A percentile compares a stretch with the other conserved stretches of the same genome.
phyloP scores from a whole-genome alignment of 2,888 invertebrate genomes.

The Hirtodrosophila histrioides region DNA sequence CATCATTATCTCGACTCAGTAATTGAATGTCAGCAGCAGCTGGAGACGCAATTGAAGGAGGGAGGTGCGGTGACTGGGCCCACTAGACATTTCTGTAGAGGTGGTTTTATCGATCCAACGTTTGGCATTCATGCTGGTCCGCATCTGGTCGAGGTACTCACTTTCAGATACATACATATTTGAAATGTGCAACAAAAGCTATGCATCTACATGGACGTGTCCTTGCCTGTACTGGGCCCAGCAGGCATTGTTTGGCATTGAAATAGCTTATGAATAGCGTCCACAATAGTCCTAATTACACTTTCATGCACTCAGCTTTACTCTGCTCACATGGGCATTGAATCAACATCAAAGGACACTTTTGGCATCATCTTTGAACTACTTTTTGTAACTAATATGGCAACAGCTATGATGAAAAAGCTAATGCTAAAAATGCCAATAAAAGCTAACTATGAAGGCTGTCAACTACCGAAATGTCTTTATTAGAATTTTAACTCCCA shows the following conservation, averaged over 20 bases:
- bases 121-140: slow-evolving; percentile 32
- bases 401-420: not conserved
- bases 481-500: too few relatives aligned
- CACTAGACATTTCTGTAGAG: slow-evolving; percentile 21
- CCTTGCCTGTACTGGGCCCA: slow-evolving; percentile 31
- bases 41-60: not conserved
- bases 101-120: slow-evolving; percentile 33
- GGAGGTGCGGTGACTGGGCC: not conserved
- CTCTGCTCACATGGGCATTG: slow-evolving; percentile 13
- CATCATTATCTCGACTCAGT: slow-evolving; percentile 51
- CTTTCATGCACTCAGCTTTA: slow-evolving; percentile 40
- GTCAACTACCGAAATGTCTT: too few relatives aligned
- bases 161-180: slow-evolving; percentile 6
- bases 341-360: slow-evolving; percentile 13
- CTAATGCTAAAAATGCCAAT: slow-evolving; percentile 5
- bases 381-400: not conserved
- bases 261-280: slow-evolving; percentile 32
- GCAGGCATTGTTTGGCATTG: slow-evolving; percentile 41
- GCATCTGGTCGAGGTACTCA: slow-evolving; percentile 1
- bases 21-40: slow-evolving; percentile 61
- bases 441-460: too few relatives aligned
- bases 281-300: slow-evolving; percentile 46
- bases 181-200: slow-evolving; percentile 15
- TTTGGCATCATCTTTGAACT: slow-evolving; percentile 15
- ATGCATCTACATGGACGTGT: slow-evolving; percentile 17